phyloP scores from a whole-genome alignment of 92 coral and sea anemone species.

The Diadumene lineata region DNA sequence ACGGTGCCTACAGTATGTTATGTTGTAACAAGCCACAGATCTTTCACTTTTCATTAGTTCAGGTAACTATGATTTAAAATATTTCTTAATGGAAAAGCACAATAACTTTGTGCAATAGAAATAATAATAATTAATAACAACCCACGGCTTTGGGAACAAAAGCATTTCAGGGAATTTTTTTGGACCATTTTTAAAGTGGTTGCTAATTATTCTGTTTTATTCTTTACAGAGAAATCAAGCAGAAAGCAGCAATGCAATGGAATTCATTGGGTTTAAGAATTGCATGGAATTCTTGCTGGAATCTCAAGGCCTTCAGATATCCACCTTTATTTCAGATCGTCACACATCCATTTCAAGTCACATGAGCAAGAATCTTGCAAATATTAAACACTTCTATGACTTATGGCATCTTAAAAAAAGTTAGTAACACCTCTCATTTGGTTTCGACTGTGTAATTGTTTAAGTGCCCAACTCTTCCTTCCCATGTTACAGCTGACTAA shows the following conservation, averaged over 20 bases:
- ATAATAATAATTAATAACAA: too few relatives aligned
- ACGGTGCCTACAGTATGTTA: slow-evolving; percentile 1
- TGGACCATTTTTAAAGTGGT: neutral
- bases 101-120: too few relatives aligned
- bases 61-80: slow-evolving; percentile 2
- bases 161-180: too few relatives aligned
- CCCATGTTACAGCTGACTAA: neutral
- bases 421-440: neutral
- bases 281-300: slow-evolving; percentile 34
- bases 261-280: slow-evolving; percentile 29
- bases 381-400: slow-evolving; percentile 14
- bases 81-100: too few relatives aligned
- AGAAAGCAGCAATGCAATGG: slow-evolving; percentile 41
- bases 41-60: slow-evolving; percentile 15
- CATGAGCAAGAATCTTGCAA: neutral
- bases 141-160: too few relatives aligned
- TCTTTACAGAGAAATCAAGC: slow-evolving; percentile 36
- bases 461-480: neutral
- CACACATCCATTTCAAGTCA: slow-evolving; percentile 26
- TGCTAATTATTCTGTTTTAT: neutral
- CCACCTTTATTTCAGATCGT: slow-evolving; percentile 33
- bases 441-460: neutral
- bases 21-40: slow-evolving; percentile 24
- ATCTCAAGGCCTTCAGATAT: slow-evolving; percentile 12
- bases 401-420: slow-evolving; percentile 25